A percentile compares a stretch with the other conserved stretches of the same genome.
phyloP scores from a whole-genome alignment of 2,797 vertebrate genomes.

The Typhlichthys subterraneus region DNA sequence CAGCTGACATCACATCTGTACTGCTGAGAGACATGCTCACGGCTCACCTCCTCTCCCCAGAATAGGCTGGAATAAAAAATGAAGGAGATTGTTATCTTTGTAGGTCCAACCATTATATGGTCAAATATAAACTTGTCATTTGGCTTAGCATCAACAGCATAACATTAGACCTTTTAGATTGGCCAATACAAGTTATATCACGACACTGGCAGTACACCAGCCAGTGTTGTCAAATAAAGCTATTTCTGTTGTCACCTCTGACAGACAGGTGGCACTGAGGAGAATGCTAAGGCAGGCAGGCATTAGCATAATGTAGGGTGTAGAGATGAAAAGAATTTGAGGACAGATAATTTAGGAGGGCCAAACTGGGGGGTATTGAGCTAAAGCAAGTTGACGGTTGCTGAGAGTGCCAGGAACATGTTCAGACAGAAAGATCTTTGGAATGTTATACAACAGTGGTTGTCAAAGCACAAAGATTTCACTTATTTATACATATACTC shows the following conservation, averaged over 20 bases:
- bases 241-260: neutral
- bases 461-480: no score
- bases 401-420: constrained; percentile 23
- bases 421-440: constrained; percentile 16
- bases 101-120: neutral
- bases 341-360: constrained; percentile 23
- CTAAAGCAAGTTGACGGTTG: constrained; percentile 22
- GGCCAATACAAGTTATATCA: neutral
- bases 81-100: neutral
- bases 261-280: neutral
- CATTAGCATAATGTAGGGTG: no score
- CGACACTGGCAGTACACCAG: no score
- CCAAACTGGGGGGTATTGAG: neutral
- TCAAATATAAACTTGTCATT: no score
- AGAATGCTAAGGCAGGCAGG: constrained; percentile 2
- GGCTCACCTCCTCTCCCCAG: neutral
- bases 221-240: no score
- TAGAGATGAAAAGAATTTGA: constrained; percentile 19
- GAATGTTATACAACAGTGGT: neutral
- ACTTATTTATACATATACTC: no score
- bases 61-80: neutral
- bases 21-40: neutral
- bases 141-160: no score
- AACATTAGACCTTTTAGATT: no score
- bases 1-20: neutral